Evolutionary conservation across 2,797 vertebrate genomes (phyloP).

Genomic region (Manis javanica): DNA sequence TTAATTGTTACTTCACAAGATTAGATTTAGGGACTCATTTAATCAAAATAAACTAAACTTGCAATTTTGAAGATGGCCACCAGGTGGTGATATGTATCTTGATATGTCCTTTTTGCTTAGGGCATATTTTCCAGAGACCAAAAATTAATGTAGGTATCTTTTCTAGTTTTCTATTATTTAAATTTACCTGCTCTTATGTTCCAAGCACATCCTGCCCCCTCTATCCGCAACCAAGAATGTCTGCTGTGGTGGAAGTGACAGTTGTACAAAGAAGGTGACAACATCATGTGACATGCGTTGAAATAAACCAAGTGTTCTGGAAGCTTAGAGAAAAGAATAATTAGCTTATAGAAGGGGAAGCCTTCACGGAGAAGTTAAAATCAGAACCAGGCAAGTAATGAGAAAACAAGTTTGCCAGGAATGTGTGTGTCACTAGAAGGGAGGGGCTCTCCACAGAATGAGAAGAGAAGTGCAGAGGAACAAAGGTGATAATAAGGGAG

Average conservation of each 20-base stretch:
- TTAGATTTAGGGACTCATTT: not conserved
- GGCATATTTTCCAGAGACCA: not conserved
- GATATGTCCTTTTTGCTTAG: not conserved
- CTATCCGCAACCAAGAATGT: not conserved
- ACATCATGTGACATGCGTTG: not conserved
- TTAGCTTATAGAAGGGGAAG: not conserved
- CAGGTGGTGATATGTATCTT: slow-evolving; percentile 64
- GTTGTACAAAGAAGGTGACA: not conserved
- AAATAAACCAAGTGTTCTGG: slow-evolving; percentile 5
- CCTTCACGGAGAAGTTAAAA: not conserved
- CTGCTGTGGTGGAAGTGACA: not conserved
- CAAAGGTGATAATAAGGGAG: not conserved
- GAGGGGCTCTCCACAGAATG: not conserved
- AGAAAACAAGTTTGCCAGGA: not conserved
- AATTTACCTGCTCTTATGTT: not conserved
- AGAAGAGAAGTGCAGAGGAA: not conserved
- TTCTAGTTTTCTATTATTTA: not conserved
- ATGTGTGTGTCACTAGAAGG: not conserved
- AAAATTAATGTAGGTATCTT: not conserved
- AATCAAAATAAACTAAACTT: slow-evolving; percentile 60
- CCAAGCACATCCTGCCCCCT: not conserved
- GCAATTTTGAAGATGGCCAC: slow-evolving; percentile 71
- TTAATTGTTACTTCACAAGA: not conserved
- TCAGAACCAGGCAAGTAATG: not conserved
- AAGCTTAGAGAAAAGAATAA: slow-evolving; percentile 21